Evolutionary conservation across 2,888 invertebrate genomes (phyloP).

Genomic region (Calameuta idolon): DNA sequence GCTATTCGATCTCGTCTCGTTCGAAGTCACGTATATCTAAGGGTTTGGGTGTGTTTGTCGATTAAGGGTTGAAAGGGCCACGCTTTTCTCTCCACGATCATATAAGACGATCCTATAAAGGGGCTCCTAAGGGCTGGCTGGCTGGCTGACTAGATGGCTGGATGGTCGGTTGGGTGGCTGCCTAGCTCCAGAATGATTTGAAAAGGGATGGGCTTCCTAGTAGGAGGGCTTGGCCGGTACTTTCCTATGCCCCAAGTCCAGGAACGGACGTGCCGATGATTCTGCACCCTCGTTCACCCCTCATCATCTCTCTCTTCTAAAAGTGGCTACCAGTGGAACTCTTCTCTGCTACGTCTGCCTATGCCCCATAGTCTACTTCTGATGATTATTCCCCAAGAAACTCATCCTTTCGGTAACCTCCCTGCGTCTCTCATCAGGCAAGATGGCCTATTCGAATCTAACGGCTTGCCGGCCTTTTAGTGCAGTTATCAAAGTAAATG

Average conservation of each 20-base stretch:
- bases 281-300: neutral
- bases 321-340: neutral
- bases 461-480: constrained; percentile 31
- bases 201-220: neutral
- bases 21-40: constrained; percentile 33
- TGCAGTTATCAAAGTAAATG: neutral
- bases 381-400: neutral
- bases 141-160: neutral
- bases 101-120: constrained; percentile 34
- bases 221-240: neutral
- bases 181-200: neutral
- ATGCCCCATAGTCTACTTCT: neutral
- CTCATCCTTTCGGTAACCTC: neutral
- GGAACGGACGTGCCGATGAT: neutral
- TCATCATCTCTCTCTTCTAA: neutral
- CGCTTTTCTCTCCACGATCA: constrained; percentile 23
- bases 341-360: neutral
- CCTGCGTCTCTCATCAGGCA: neutral
- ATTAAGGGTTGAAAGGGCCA: constrained; percentile 34
- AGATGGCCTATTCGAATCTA: constrained; percentile 42
- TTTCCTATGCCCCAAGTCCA: neutral
- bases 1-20: constrained; percentile 14
- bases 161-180: neutral
- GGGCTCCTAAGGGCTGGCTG: constrained; percentile 6
- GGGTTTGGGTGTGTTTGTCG: constrained; percentile 30